A percentile compares a stretch with the other conserved stretches of the same genome.
phyloP scores from a whole-genome alignment of 2,113 vertebrate genomes.

The Mormyrus iriodes region DNA sequence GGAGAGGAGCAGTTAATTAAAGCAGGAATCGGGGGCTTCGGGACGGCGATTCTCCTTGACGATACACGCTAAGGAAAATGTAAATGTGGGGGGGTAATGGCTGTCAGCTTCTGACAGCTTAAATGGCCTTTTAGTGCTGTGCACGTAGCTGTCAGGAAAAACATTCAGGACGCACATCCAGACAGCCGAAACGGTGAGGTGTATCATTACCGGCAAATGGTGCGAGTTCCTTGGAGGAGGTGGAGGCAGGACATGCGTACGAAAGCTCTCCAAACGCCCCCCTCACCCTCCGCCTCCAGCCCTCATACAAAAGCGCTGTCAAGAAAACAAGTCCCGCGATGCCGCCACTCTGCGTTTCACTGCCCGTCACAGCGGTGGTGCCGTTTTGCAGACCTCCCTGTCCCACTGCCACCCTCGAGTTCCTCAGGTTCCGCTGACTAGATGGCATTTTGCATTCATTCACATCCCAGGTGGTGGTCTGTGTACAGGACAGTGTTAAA shows the following conservation, averaged over 20 bases:
- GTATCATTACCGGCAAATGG: constrained; percentile 85
- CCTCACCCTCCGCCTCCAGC: constrained; percentile 49
- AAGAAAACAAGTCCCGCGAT: constrained; percentile 72
- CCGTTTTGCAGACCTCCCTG: constrained; percentile 62
- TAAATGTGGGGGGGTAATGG: constrained; percentile 57
- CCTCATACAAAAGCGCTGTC: constrained; percentile 79
- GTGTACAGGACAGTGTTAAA: no score
- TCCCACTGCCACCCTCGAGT: constrained; percentile 67
- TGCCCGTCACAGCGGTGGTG: constrained; percentile 72
- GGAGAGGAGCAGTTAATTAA: constrained; percentile 78
- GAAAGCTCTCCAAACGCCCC: constrained; percentile 40
- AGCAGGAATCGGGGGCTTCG: constrained; percentile 72
- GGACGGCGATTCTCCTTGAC: constrained; percentile 71
- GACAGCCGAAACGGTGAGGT: constrained; percentile 80
- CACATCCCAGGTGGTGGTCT: neutral
- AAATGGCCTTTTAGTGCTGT: constrained; percentile 86
- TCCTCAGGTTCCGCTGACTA: constrained; percentile 41
- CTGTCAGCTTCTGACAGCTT: constrained; percentile 83
- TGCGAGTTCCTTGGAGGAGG: constrained; percentile 73
- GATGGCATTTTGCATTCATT: neutral
- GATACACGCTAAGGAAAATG: constrained; percentile 74
- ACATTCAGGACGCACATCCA: constrained; percentile 79
- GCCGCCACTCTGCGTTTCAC: constrained; percentile 65
- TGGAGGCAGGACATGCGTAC: constrained; percentile 71
- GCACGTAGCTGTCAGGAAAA: constrained; percentile 83